A percentile compares a stretch with the other conserved stretches of the same genome.
phyloP scores from a whole-genome alignment of 2,113 vertebrate species.

The Cephalopterus ornatus region DNA sequence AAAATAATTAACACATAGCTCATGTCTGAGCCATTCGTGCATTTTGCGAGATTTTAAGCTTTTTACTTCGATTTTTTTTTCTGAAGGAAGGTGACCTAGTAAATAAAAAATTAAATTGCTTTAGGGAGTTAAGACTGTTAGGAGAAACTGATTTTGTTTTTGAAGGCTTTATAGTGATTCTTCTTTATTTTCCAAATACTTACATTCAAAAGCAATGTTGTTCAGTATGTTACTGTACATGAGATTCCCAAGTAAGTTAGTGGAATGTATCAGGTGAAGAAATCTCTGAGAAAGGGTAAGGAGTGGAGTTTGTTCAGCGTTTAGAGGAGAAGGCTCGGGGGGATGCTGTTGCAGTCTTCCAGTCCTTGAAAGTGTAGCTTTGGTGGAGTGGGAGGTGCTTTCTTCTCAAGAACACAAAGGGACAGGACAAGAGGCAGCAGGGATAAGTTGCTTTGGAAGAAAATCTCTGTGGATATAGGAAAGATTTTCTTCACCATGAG shows the following conservation, averaged over 20 bases:
- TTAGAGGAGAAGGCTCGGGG: background rate
- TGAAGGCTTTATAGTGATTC: background rate
- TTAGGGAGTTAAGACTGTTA: background rate
- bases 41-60: constrained; percentile 22
- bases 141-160: background rate
- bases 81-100: constrained; percentile 16
- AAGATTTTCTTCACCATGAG: background rate
- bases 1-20: background rate
- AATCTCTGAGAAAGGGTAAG: background rate
- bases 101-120: constrained; percentile 40
- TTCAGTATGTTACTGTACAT: background rate
- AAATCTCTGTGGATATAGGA: background rate
- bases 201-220: background rate
- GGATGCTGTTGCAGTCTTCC: background rate
- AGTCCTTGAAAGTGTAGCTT: background rate
- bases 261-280: background rate
- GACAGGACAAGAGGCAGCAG: background rate
- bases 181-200: background rate
- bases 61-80: constrained; percentile 18
- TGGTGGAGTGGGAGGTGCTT: background rate
- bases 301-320: background rate
- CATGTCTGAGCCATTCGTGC: background rate
- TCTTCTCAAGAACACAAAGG: background rate
- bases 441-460: background rate
- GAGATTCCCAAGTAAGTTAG: background rate